Evolutionary conservation across 2,888 invertebrate genomes (phyloP).

Genomic region (Papilio protenor): DNA sequence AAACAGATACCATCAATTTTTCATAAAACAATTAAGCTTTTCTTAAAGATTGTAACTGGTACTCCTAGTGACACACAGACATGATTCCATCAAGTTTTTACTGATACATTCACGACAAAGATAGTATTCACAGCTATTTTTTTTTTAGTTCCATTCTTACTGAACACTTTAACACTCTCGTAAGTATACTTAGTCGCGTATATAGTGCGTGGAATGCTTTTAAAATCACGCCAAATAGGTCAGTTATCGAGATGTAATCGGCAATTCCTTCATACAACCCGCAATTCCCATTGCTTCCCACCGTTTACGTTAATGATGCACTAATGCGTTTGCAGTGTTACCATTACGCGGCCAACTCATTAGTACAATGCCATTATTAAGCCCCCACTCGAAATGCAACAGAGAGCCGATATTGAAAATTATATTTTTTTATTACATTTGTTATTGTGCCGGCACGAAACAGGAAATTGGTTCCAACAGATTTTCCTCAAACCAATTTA

Average conservation of each 20-base stretch:
- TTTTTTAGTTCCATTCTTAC: background rate
- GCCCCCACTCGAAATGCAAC: constrained; percentile 46
- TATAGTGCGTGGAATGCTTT: constrained; percentile 8
- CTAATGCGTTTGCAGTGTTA: constrained; percentile 81
- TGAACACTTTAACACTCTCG: constrained; percentile 1
- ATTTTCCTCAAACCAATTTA: constrained; percentile 11
- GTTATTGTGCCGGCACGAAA: constrained; percentile 21
- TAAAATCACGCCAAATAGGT: constrained; percentile 29
- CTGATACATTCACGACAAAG: background rate
- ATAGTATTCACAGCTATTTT: background rate
- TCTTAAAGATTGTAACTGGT: background rate
- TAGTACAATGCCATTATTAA: constrained; percentile 59
- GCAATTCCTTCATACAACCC: constrained; percentile 49
- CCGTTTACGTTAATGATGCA: constrained; percentile 69
- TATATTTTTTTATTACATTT: constrained; percentile 22
- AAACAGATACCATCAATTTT: no score
- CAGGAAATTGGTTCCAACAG: constrained; percentile 20
- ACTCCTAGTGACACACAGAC: background rate
- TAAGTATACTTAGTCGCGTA: background rate
- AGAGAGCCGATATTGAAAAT: constrained; percentile 34
- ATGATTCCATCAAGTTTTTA: background rate
- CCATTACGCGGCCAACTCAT: constrained; percentile 64
- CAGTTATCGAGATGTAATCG: constrained; percentile 44
- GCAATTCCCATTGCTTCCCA: constrained; percentile 46
- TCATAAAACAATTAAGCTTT: no score